A percentile compares a stretch with the other conserved stretches of the same genome.
phyloP scores from a whole-genome alignment of 1,140 invertebrate species.

The Zeugodacus cucurbitae region DNA sequence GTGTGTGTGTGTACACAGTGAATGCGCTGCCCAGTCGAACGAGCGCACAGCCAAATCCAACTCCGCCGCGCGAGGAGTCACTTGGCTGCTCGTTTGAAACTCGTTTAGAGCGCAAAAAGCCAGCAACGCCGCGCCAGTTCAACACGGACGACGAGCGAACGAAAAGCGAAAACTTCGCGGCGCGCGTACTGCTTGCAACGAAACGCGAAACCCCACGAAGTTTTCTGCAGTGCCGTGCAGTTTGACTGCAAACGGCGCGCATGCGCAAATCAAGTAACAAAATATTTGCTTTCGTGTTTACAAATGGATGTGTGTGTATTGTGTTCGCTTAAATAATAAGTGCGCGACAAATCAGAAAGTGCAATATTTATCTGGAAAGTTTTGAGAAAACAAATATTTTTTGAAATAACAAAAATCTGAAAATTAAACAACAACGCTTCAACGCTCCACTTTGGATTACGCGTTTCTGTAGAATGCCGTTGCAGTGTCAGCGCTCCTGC shows the following conservation, averaged over 20 bases:
- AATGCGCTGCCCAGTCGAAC: not conserved
- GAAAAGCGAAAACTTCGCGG: not conserved
- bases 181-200: not conserved
- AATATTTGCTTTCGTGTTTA: not conserved
- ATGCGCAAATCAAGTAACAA: not conserved
- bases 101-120: conserved; percentile 23
- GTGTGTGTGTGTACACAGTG: not conserved
- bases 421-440: not conserved
- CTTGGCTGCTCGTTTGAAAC: not conserved
- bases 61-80: not conserved
- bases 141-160: not conserved
- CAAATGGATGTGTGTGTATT: not conserved
- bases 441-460: not conserved
- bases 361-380: not conserved
- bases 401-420: not conserved
- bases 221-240: not conserved
- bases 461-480: conserved; percentile 15
- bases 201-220: not conserved
- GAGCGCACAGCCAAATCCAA: not conserved
- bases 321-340: not conserved
- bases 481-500: not conserved
- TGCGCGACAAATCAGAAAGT: not conserved
- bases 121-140: not conserved
- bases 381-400: not conserved
- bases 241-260: not conserved